Evolutionary conservation across 2,113 vertebrate species (phyloP), one percentile per base, ranked within the genome.

Genomic region (Rhinolophus ferrumequinum): DNA sequence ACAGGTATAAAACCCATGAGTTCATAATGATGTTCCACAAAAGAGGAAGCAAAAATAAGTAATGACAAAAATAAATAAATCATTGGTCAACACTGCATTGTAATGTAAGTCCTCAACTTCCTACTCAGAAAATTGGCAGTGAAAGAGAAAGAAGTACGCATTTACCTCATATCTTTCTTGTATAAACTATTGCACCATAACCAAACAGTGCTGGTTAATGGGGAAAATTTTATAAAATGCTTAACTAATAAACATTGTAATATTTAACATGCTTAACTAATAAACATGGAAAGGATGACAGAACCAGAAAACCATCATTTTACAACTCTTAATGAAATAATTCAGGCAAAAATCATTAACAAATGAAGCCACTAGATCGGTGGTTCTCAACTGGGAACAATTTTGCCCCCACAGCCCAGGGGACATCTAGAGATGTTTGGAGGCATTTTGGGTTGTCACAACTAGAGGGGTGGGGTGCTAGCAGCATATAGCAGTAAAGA

Each of bases 231-330:
- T 64, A 64, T 64, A 54, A 95, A 94, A 50, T 88, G 33, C 52
- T 79, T 73, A 60, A 77, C 58, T 81, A 72, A 93, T 79, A 92
- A 88, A 79, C 15, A 52, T 67, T 14, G 69, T 75, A 75, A 75
- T 84, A 75, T 54, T 92, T 84, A 64, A 84, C n/a, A 64, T 19
- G 26, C 35, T 52, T 92, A 84, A 87, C 47, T 90, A 83, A 87
- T 88, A 75, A 94, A 79, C 50, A 88, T 67, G 41, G 67, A 85
- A 76, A 85, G 21, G 56, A 64, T 47, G 60, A 90, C 16, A 76
- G n/a, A 91, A 95, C 83, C 72, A 94, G 64, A 79, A 93, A 87
- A 58, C 47, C 21, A 80, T 38, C 52, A 82, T 92, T 85, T 96
- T 77, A 77, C 13, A 72, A 35, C 38, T 76, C 26, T 66, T 83